phyloP scores from a whole-genome alignment of 2,888 invertebrate species.

The Tetropium fuscum region DNA sequence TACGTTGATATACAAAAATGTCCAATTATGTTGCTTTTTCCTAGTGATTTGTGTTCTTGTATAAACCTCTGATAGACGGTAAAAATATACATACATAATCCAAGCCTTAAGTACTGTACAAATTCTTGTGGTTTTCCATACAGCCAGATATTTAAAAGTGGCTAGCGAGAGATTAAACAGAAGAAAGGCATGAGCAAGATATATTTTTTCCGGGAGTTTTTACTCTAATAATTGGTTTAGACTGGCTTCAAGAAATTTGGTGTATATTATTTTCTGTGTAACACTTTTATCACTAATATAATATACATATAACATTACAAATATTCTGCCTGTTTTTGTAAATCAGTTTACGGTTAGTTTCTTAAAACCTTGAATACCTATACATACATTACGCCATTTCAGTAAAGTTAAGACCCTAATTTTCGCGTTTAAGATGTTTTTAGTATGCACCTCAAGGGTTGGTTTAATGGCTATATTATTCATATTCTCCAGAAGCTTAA shows the following conservation, averaged over 20 bases:
- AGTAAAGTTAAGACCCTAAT: constrained; percentile 18
- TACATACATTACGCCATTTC: constrained; percentile 15
- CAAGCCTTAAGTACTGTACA: too few species aligned
- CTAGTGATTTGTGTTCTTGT: too few species aligned
- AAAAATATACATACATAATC: too few species aligned
- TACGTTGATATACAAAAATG: too few species aligned
- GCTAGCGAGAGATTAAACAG: too few species aligned
- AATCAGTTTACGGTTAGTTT: constrained; percentile 9
- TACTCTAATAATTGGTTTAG: too few species aligned
- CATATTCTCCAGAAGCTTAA: constrained; percentile 7
- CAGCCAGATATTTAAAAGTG: too few species aligned
- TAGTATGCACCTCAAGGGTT: constrained; percentile 23
- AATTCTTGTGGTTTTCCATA: too few species aligned
- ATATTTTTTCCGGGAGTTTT: too few species aligned
- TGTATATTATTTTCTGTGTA: constrained; percentile 25
- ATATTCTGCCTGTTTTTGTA: background rate
- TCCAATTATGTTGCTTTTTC: too few species aligned
- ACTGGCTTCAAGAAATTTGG: constrained; percentile 26
- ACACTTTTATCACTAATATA: constrained; percentile 10
- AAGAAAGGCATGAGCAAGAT: too few species aligned
- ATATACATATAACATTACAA: constrained; percentile 12
- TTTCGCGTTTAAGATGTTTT: constrained; percentile 23
- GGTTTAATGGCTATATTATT: constrained; percentile 17
- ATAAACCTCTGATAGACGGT: too few species aligned
- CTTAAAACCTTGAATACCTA: constrained; percentile 5